Conservation (phyloP, 2,113 vertebrate genomes). For the Nannobrachium achirus region DNA sequence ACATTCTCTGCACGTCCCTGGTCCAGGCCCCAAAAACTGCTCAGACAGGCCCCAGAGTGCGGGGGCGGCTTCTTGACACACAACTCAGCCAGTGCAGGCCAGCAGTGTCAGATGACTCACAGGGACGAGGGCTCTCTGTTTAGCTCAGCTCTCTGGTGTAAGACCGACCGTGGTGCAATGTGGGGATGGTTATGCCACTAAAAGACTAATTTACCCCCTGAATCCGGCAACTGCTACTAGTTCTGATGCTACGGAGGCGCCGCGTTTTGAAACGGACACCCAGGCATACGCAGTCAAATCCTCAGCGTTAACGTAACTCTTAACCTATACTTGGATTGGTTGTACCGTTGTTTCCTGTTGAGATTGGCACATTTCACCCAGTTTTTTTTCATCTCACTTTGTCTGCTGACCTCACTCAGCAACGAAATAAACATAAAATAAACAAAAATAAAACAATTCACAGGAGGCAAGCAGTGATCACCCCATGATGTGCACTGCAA, state of each 20-base stretch:
- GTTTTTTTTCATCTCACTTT: too few relatives aligned
- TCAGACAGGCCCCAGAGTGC: slow-evolving; percentile 64
- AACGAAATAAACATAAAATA: too few relatives aligned
- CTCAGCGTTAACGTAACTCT: too few relatives aligned
- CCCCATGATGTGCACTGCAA: too few relatives aligned
- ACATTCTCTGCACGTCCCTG: too few relatives aligned
- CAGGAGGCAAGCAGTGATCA: too few relatives aligned
- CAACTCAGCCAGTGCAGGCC: slow-evolving; percentile 65
- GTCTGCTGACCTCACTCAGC: too few relatives aligned
- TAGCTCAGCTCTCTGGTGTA: neutral
- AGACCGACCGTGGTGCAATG: slow-evolving; percentile 40
- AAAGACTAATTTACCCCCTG: slow-evolving; percentile 26
- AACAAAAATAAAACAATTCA: too few relatives aligned
- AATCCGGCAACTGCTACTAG: slow-evolving; percentile 18
- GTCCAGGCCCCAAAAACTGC: slow-evolving; percentile 48
- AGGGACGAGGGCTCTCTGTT: slow-evolving; percentile 42
- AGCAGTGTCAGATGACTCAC: slow-evolving; percentile 67
- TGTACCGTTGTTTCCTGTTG: too few relatives aligned
- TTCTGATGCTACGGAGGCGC: slow-evolving; percentile 9
- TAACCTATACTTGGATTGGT: too few relatives aligned
- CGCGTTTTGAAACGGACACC: neutral
- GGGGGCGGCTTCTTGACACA: slow-evolving; percentile 65
- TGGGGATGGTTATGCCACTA: slow-evolving; percentile 27
- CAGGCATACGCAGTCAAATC: too few relatives aligned
- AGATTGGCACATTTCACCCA: too few relatives aligned